These are phyloP conservation scores for Bacillus rossius DNA, from an alignment of 1,140 invertebrate genomes.

Conservation along the genomic window DNA sequence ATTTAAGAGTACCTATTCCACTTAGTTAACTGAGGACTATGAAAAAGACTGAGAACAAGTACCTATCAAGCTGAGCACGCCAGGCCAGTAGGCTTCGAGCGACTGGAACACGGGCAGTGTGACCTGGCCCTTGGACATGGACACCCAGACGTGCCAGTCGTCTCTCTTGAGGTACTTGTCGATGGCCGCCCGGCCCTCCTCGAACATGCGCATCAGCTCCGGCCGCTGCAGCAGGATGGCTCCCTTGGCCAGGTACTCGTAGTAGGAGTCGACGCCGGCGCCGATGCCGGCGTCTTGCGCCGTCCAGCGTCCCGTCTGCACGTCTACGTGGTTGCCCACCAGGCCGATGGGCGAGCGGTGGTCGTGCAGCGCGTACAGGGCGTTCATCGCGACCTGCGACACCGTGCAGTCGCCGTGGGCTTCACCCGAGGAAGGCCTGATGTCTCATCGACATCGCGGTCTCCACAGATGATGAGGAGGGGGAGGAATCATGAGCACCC, in stretches of 20 bases:
- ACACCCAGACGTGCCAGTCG: conserved; percentile 96
- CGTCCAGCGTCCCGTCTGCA: conserved; percentile 92
- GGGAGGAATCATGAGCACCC: no score
- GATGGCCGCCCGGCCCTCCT: conserved; percentile 73
- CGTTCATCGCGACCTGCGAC: conserved; percentile 77
- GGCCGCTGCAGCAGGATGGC: conserved; percentile 70
- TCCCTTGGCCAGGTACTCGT: conserved; percentile 97
- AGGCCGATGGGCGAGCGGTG: conserved; percentile 84
- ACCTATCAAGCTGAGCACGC: conserved; percentile 85
- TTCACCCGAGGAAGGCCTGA: no score
- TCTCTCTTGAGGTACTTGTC: conserved; percentile 84
- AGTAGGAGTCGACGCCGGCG: conserved; percentile 97
- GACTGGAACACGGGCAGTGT: conserved; percentile 97
- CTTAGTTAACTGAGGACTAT: no score
- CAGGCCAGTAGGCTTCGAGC: conserved; percentile 97
- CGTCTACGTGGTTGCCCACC: conserved; percentile 96
- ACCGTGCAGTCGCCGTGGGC: no score
- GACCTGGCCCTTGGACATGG: conserved; percentile 91
- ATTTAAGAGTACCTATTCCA: no score
- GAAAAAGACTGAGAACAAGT: no score
- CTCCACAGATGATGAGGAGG: no score
- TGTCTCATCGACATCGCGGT: no score
- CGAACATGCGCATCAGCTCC: conserved; percentile 87
- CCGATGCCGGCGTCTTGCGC: conserved; percentile 91
- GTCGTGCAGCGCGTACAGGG: conserved; percentile 83